phyloP scores from a whole-genome alignment of 2,113 vertebrate species.

The Toxostoma redivivum region DNA sequence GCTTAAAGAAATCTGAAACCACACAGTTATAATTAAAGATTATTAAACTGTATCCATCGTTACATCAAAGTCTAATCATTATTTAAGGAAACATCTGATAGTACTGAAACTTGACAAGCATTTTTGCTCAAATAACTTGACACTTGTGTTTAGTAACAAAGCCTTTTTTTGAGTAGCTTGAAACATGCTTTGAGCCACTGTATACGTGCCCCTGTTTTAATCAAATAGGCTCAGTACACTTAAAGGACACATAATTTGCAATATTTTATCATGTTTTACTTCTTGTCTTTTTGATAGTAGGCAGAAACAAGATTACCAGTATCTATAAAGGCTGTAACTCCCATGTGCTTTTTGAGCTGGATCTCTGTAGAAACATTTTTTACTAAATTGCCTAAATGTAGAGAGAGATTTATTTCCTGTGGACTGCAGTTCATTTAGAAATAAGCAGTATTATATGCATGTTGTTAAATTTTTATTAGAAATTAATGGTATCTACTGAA shows the following conservation, averaged over 20 bases:
- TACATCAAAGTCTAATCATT: not conserved
- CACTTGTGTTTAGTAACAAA: not conserved
- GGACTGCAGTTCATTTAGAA: not conserved
- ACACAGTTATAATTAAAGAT: not conserved
- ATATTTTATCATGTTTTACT: not conserved
- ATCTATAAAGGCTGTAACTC: not conserved
- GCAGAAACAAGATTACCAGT: not conserved
- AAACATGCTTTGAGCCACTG: not conserved
- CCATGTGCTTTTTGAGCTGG: not conserved
- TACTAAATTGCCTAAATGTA: not conserved
- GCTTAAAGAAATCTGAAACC: not conserved
- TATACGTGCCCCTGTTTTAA: fast-evolving
- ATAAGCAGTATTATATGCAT: not conserved
- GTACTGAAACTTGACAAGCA: not conserved
- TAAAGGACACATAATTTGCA: not conserved
- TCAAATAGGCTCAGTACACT: not conserved
- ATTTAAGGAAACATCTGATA: not conserved
- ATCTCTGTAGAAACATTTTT: not conserved
- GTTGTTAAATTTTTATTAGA: not conserved
- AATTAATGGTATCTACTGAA: not conserved
- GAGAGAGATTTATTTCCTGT: not conserved
- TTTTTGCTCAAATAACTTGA: not conserved
- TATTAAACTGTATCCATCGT: not conserved
- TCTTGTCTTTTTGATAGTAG: not conserved
- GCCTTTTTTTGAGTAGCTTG: not conserved